These are phyloP conservation scores for Ephialtes manifestator DNA, from an alignment of 2,888 invertebrate genomes.

Conservation along the genomic window DNA sequence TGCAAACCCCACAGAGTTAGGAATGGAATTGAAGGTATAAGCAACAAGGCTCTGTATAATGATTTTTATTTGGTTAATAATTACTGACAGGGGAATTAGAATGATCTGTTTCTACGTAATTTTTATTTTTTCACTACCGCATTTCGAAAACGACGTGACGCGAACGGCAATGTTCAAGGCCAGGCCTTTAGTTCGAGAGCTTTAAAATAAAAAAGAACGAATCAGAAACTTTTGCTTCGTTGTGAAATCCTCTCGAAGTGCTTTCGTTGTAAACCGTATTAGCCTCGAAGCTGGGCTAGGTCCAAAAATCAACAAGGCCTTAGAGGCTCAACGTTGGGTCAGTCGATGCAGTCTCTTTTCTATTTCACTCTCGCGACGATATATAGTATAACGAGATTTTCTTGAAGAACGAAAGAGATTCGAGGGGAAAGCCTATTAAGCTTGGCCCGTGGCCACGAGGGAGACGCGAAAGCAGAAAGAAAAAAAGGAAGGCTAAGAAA, in stretches of 20 bases:
- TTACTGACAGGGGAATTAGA: conserved; percentile 56
- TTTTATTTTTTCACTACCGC: conserved; percentile 73
- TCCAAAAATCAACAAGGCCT: conserved; percentile 67
- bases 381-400: conserved; percentile 72
- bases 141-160: conserved; percentile 43
- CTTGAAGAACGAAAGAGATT: conserved; percentile 70
- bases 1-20: not conserved
- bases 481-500: conserved; percentile 31
- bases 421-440: conserved; percentile 80
- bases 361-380: conserved; percentile 39
- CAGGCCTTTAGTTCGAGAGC: not conserved
- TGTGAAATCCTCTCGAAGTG: conserved; percentile 49
- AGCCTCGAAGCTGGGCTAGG: conserved; percentile 68
- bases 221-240: conserved; percentile 15
- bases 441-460: conserved; percentile 65
- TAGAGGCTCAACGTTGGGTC: conserved; percentile 51
- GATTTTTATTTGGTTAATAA: conserved; percentile 45
- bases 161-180: conserved; percentile 1
- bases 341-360: conserved; percentile 22
- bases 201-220: conserved; percentile 31
- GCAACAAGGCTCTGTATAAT: conserved; percentile 1
- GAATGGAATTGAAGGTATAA: not conserved
- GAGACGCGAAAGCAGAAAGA: conserved; percentile 42
- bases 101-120: conserved; percentile 31
- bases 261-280: conserved; percentile 74